Percentiles rank a stretch among this genome's conserved stretches.
Conservation (phyloP, 2,888 invertebrate genomes). For the Megamerina dolium region DNA sequence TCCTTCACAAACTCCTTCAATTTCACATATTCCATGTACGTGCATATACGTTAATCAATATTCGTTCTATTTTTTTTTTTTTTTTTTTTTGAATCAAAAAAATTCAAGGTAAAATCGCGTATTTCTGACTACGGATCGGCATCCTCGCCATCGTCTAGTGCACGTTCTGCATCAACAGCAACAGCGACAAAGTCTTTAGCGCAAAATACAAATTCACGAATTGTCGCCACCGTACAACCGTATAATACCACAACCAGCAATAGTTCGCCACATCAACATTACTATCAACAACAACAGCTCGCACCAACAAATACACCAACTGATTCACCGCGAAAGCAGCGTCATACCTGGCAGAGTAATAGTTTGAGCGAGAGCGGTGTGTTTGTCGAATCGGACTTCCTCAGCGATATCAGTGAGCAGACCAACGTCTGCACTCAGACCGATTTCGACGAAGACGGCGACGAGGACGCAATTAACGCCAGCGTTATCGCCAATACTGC, state of each 20-base stretch:
- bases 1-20: no score
- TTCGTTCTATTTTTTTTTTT: constrained; percentile 12
- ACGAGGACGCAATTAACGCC: no score
- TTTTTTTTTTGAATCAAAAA: constrained; percentile 15
- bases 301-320: constrained; percentile 44
- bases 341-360: constrained; percentile 44
- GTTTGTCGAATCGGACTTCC: constrained; percentile 58
- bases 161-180: constrained; percentile 22
- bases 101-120: constrained; percentile 38
- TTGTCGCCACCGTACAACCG: constrained; percentile 61
- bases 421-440: constrained; percentile 47
- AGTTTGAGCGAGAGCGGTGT: constrained; percentile 69
- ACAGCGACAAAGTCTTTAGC: constrained; percentile 7
- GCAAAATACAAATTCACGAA: constrained; percentile 41
- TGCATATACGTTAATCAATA: constrained; percentile 12
- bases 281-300: constrained; percentile 21
- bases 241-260: constrained; percentile 46
- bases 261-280: constrained; percentile 9
- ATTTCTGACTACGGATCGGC: constrained; percentile 35
- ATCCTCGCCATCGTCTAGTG: constrained; percentile 29
- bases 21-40: no score
- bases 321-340: constrained; percentile 39
- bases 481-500: constrained; percentile 7
- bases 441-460: constrained; percentile 52
- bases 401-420: constrained; percentile 28